phyloP scores from a whole-genome alignment of 2,888 invertebrate genomes.

The Strigamia maritima region DNA sequence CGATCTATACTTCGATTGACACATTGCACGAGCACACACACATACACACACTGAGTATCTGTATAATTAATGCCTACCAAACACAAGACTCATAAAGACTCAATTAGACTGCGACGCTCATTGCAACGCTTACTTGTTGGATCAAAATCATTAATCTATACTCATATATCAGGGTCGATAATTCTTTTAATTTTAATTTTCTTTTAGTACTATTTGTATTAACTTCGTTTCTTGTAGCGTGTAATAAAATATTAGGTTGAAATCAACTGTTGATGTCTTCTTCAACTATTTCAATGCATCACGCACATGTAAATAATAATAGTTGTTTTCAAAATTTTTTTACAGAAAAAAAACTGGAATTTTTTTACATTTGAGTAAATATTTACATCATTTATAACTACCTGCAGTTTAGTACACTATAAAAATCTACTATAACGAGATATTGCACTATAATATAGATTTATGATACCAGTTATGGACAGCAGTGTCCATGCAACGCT shows the following conservation, averaged over 20 bases:
- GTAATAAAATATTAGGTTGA: not conserved
- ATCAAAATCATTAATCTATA: not conserved
- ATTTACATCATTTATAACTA: constrained; percentile 27
- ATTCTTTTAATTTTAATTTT: not conserved
- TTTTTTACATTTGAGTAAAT: constrained; percentile 23
- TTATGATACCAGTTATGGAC: constrained; percentile 20
- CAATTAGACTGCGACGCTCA: constrained; percentile 14
- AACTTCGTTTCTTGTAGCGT: too few species aligned
- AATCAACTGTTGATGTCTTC: not conserved
- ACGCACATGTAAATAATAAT: not conserved
- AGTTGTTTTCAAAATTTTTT: not conserved
- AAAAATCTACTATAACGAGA: constrained; percentile 30
- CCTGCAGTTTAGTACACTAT: constrained; percentile 24
- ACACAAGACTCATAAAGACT: constrained; percentile 29
- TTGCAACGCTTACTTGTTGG: not conserved
- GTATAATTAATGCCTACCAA: constrained; percentile 26
- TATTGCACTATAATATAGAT: constrained; percentile 30
- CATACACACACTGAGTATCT: not conserved
- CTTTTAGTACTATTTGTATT: not conserved
- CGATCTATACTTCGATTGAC: constrained; percentile 28
- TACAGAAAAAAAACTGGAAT: not conserved
- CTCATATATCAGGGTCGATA: not conserved
- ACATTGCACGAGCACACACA: constrained; percentile 10
- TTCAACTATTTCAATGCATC: not conserved
- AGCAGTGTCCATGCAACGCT: constrained; percentile 25